phyloP scores from a whole-genome alignment of 1,140 invertebrate genomes.

The Parasteatoda tepidariorum region DNA sequence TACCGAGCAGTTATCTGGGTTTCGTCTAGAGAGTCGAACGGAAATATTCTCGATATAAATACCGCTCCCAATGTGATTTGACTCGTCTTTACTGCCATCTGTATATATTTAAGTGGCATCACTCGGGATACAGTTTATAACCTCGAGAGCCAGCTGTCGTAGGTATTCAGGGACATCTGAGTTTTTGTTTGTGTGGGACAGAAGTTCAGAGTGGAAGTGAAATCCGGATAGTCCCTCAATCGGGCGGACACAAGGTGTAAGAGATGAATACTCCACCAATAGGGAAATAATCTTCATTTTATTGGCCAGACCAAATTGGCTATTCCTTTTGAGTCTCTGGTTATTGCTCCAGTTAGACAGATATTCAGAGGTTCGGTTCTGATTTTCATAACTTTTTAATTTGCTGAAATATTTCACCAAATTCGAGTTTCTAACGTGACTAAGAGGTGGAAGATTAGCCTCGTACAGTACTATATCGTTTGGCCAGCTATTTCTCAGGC shows the following conservation, averaged over 20 bases:
- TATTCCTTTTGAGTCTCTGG: too few relatives aligned
- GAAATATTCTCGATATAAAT: background rate
- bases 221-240: too few relatives aligned
- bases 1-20: background rate
- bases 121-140: background rate
- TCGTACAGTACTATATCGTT: background rate
- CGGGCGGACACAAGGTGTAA: too few relatives aligned
- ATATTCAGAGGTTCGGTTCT: background rate
- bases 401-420: background rate
- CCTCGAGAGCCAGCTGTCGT: background rate
- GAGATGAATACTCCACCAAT: too few relatives aligned
- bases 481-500: background rate
- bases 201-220: too few relatives aligned
- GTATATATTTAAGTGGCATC: too few relatives aligned
- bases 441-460: background rate
- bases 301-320: too few relatives aligned
- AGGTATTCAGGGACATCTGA: too few relatives aligned
- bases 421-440: background rate
- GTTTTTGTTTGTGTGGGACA: too few relatives aligned
- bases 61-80: background rate
- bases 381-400: constrained; percentile 1
- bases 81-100: too few relatives aligned
- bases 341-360: too few relatives aligned
- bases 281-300: too few relatives aligned
- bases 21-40: background rate